These are phyloP conservation scores for Anarrhichthys ocellatus DNA, from an alignment of 2,113 vertebrate genomes.

Conservation along the genomic window DNA sequence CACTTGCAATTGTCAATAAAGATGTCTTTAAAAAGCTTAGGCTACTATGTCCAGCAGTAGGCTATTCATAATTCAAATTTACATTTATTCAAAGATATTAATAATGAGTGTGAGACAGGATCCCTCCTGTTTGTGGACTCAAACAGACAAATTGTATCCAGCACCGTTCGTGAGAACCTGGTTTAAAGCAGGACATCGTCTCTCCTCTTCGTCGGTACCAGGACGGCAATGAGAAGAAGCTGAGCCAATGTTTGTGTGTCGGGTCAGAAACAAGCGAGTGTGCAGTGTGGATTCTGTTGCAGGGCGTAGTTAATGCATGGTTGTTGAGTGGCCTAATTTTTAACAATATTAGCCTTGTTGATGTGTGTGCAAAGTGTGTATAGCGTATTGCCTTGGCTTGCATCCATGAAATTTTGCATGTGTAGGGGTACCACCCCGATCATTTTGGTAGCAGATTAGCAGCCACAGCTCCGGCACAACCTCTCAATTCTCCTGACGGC, in stretches of 20 bases:
- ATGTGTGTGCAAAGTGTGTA: background rate
- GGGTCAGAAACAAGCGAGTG: background rate
- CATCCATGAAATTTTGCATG: background rate
- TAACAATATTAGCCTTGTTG: background rate
- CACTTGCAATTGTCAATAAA: background rate
- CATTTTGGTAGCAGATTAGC: background rate
- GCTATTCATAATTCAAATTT: background rate
- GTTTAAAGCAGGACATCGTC: background rate
- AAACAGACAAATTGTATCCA: background rate
- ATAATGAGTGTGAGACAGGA: background rate
- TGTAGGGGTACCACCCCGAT: background rate
- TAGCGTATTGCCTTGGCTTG: background rate
- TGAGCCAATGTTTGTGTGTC: background rate
- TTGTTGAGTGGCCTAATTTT: background rate
- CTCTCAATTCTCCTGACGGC: background rate
- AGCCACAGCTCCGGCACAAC: background rate
- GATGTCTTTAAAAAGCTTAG: background rate
- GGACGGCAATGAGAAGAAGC: background rate
- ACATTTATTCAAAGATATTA: background rate
- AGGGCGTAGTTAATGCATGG: background rate
- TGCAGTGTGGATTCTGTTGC: background rate
- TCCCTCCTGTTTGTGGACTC: background rate
- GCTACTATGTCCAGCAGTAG: background rate
- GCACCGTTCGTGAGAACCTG: background rate
- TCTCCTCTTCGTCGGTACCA: background rate